These are phyloP conservation scores for Copidosoma floridanum DNA, from an alignment of 1,140 invertebrate species.

Conservation along the genomic window DNA sequence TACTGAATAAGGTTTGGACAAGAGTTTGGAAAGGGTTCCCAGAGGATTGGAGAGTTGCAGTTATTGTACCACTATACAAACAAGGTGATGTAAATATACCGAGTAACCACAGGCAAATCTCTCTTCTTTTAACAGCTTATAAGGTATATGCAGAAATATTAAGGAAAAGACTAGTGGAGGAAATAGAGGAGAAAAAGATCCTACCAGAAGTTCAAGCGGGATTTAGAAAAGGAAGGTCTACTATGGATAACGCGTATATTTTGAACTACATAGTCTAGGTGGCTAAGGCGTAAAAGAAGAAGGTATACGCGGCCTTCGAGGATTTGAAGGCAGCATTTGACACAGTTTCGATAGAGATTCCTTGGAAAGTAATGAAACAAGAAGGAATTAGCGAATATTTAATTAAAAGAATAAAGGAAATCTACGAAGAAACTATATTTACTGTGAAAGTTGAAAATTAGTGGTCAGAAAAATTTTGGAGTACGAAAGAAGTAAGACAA, in stretches of 20 bases:
- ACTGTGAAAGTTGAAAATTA: neutral
- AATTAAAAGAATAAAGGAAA: neutral
- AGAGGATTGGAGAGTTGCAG: neutral
- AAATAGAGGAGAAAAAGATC: neutral
- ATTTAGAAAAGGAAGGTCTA: too few relatives aligned
- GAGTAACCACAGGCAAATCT: conserved; percentile 3
- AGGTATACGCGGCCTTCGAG: neutral
- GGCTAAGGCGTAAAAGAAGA: neutral
- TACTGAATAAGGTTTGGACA: too few relatives aligned
- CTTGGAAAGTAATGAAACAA: neutral
- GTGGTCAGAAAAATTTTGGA: neutral
- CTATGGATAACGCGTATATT: neutral
- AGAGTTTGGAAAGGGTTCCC: neutral
- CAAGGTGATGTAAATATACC: conserved; percentile 1
- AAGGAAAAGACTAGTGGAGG: neutral
- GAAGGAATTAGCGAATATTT: neutral
- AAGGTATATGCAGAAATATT: too few relatives aligned
- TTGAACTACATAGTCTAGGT: neutral
- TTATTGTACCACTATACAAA: conserved; percentile 11
- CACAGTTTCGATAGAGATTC: neutral
- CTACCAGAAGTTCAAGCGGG: too few relatives aligned
- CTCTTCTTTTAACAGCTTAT: neutral
- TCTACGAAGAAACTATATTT: conserved; percentile 1
- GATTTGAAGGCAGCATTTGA: neutral
- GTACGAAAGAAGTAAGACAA: neutral